Percentiles rank a stretch among this genome's conserved stretches.
Conservation (phyloP, 2,888 invertebrate species). For the Epinotia demarniana region DNA sequence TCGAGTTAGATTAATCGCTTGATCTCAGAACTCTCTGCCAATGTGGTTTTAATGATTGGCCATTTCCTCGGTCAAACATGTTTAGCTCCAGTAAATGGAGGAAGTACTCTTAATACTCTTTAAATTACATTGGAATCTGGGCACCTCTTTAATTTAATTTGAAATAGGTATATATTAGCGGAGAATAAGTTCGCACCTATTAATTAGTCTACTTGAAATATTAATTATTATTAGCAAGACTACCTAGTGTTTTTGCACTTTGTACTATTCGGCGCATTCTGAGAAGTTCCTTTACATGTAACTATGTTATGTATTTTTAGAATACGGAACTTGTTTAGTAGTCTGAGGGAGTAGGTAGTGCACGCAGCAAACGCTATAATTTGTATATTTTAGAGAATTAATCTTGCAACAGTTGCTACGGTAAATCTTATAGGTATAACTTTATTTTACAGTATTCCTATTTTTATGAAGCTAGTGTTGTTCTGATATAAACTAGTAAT, state of each 20-base stretch:
- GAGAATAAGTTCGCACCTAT: neutral
- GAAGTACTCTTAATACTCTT: slow-evolving; percentile 32
- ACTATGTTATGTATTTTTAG: neutral
- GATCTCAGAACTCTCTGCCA: slow-evolving; percentile 55
- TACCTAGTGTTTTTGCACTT: too few relatives aligned
- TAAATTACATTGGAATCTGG: slow-evolving; percentile 26
- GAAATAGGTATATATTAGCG: slow-evolving; percentile 12
- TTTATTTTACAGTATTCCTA: too few relatives aligned
- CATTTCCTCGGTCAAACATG: slow-evolving; percentile 62
- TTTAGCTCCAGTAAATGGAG: slow-evolving; percentile 11
- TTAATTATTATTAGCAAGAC: neutral
- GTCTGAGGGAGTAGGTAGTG: neutral
- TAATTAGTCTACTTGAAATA: neutral
- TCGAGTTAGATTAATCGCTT: slow-evolving; percentile 63
- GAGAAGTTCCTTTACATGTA: neutral
- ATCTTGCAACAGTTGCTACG: neutral
- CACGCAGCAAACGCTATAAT: neutral
- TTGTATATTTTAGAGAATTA: neutral
- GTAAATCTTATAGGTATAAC: too few relatives aligned
- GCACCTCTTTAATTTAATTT: slow-evolving; percentile 19
- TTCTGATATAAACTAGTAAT: too few relatives aligned
- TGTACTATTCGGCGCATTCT: neutral
- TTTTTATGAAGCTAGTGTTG: too few relatives aligned
- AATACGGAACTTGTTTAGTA: neutral
- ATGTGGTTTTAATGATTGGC: slow-evolving; percentile 58